Conservation (phyloP, 2,797 vertebrate species). For the Lates japonicus region DNA sequence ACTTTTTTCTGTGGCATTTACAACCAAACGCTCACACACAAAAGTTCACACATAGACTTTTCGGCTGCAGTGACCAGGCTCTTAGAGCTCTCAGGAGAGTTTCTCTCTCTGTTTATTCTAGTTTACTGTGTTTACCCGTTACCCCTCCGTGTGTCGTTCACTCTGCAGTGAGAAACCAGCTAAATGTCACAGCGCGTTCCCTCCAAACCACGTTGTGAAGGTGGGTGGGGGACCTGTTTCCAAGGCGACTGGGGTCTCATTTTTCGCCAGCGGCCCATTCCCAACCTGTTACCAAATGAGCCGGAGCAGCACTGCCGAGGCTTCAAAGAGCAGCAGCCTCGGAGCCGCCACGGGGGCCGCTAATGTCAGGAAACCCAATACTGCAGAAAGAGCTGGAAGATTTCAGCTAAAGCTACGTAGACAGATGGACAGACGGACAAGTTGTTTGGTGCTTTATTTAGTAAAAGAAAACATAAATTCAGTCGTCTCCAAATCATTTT, state of each 20-base stretch:
- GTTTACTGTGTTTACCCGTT: conserved; percentile 42
- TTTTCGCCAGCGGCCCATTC: conserved; percentile 93
- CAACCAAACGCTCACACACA: not conserved
- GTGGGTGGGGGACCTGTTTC: conserved; percentile 87
- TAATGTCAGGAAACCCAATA: conserved; percentile 93
- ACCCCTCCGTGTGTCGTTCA: conserved; percentile 28
- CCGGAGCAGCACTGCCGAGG: conserved; percentile 77
- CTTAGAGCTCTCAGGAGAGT: not conserved
- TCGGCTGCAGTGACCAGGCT: not conserved
- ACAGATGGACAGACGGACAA: conserved; percentile 53
- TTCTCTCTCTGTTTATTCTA: conserved; percentile 18
- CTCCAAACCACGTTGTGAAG: conserved; percentile 77
- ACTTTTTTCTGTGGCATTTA: conserved; percentile 2
- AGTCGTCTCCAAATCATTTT: not conserved
- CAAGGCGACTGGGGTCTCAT: conserved; percentile 91
- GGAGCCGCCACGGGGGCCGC: conserved; percentile 86
- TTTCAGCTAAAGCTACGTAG: conserved; percentile 58
- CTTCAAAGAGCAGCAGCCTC: conserved; percentile 87
- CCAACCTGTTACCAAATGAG: conserved; percentile 98
- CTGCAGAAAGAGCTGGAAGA: conserved; percentile 71
- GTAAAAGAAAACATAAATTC: not conserved
- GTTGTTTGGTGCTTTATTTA: conserved; percentile 45
- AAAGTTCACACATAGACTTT: not conserved
- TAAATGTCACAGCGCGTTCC: conserved; percentile 85
- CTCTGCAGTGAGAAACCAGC: conserved; percentile 53